Evolutionary conservation across 2,113 vertebrate genomes (phyloP).

Genomic region (Penelope pileata): DNA sequence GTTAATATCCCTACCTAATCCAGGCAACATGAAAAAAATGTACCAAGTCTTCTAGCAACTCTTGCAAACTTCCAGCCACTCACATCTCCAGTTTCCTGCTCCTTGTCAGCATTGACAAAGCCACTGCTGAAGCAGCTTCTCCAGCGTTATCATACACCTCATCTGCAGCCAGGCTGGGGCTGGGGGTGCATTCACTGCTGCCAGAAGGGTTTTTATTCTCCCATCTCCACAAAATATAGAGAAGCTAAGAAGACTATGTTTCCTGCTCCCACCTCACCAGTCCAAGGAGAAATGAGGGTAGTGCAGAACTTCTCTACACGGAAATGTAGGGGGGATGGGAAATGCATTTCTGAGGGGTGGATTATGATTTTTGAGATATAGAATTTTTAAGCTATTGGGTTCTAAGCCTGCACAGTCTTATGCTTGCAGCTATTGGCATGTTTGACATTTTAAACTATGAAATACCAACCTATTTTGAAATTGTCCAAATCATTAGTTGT

Average conservation of each 20-base stretch:
- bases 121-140: not conserved
- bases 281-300: not conserved
- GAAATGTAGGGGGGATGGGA: not conserved
- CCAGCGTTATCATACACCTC: not conserved
- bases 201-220: not conserved
- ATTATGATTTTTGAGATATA: slow-evolving; percentile 14
- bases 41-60: not conserved
- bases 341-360: not conserved
- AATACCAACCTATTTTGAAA: slow-evolving; percentile 85
- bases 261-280: not conserved
- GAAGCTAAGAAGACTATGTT: not conserved
- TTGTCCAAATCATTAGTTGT: slow-evolving; percentile 80
- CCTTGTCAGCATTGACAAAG: not conserved
- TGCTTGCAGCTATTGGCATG: slow-evolving; percentile 77
- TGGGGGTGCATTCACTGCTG: not conserved
- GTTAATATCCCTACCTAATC: slow-evolving; percentile 47
- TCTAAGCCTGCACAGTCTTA: slow-evolving; percentile 73
- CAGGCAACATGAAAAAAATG: not conserved
- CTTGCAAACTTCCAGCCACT: not conserved
- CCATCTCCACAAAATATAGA: not conserved
- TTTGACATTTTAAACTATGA: slow-evolving; percentile 84
- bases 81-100: not conserved
- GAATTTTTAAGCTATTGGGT: slow-evolving; percentile 34
- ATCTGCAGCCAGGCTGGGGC: not conserved
- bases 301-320: not conserved